Base-by-base conservation (phyloP, 2,888 invertebrate genomes). In the Oxytorus armatus region DNA sequence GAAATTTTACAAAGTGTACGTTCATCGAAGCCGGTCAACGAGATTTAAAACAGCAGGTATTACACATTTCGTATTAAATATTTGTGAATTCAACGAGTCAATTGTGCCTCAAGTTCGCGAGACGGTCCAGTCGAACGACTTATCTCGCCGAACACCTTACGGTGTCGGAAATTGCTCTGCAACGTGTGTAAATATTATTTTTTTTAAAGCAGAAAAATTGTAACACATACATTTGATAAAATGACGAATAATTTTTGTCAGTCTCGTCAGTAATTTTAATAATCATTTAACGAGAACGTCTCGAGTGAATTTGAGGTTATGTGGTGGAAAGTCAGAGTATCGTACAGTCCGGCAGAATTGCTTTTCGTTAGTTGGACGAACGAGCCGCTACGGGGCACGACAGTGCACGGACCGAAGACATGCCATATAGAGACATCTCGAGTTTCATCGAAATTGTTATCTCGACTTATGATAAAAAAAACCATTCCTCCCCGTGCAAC, bases 341-440 rank as follows among this genome's bases (percentile, higher is more conserved):
- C 42, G 57, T 66, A 66, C 69, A 36, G 18, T 69, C 69, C 75
- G 69, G 79, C 75, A 16, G 70, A 21, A 44, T 69, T 29, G 25
- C 14, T 68, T n/a, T 29, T 55, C n/a, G n/a, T 25, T 55, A 78
- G 82, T 69, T 84, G 73, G 73, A 1, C 5, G 18, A 39, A 16
- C 10, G 53, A 21, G 18, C 21, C 75, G 75, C 21, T 70, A 57
- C 75, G 85, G n/a, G 86, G 84, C 88, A 82, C 82, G 81, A 83
- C 83, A 7, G 78, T 59, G n/a, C 55, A 61, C 61, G 25, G n/a
- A 14, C 16, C 72, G 47, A 11, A 25, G 72, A 76, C 57, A 25
- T 25, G 66, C 33, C 79, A 61, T 36, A 66, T 51, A 65, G 75
- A 79, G 79, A 44, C 79, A 79, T 79, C 79, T 79, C 49, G 70